These are phyloP conservation scores for Andricus quercusramuli DNA, from an alignment of 2,888 invertebrate genomes.

Conservation along the genomic window DNA sequence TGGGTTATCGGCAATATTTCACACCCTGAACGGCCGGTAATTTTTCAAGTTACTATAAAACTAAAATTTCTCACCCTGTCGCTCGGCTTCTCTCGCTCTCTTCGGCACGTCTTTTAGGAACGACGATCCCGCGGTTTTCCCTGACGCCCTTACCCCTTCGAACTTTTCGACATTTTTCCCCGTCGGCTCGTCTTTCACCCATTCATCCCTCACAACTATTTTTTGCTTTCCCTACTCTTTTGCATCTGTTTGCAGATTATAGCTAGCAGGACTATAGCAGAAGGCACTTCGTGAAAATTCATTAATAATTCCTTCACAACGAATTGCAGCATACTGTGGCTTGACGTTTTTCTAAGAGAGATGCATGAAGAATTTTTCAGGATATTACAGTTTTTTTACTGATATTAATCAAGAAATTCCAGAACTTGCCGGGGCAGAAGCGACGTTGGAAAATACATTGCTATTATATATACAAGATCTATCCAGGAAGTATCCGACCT, in stretches of 20 bases:
- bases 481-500: too few species aligned
- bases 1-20: slow-evolving; percentile 52
- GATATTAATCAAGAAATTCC: not conserved
- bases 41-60: slow-evolving; percentile 51
- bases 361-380: not conserved
- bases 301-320: slow-evolving; percentile 52
- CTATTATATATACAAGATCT: too few species aligned
- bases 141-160: slow-evolving; percentile 39
- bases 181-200: slow-evolving; percentile 7
- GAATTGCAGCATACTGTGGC: slow-evolving; percentile 14
- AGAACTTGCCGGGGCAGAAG: too few species aligned
- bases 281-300: slow-evolving; percentile 49
- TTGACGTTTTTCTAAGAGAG: not conserved
- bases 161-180: slow-evolving; percentile 42
- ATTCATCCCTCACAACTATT: not conserved
- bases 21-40: slow-evolving; percentile 45
- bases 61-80: slow-evolving; percentile 53
- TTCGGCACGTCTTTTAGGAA: slow-evolving; percentile 47
- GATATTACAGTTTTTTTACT: not conserved
- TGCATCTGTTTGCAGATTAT: slow-evolving; percentile 48
- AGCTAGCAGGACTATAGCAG: slow-evolving; percentile 31
- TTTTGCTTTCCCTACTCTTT: not conserved
- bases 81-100: slow-evolving; percentile 43
- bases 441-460: too few species aligned
- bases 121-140: slow-evolving; percentile 36